Evolutionary conservation across 1,140 invertebrate genomes (phyloP), one percentile per base, ranked within the genome.

Genomic region (Philotrypesis tridentata): DNA sequence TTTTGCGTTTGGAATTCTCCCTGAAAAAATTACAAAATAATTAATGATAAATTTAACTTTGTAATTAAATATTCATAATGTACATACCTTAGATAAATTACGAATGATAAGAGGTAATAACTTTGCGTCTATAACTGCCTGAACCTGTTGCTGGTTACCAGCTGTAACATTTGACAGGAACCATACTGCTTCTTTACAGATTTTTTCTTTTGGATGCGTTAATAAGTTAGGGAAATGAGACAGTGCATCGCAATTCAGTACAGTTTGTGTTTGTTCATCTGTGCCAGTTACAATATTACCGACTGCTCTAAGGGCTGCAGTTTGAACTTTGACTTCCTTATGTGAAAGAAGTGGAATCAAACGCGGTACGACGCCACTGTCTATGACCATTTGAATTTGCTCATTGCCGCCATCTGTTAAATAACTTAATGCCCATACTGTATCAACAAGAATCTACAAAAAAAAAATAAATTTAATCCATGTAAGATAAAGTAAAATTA

Each of bases 231-330:
- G 96, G 91, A 98, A 99, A 92, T 99, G 97, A 74, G 95, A 95
- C 12, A 99, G 93, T 23, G 98, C 98, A 86, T 97, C 97, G 63
- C 90, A 91, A 77, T 92, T 92, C 40, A 92, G 83, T 31, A 90
- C 90, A 83, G 87, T 92, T 93, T 99, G 98, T 9, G 99, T 99
- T 90, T 99, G 99, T 85, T 99, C 98, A 91, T 99, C 99, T 0
- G 98, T 98, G 27, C 99, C 99, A 17, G 99, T 99, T 1, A 99
- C 98, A 88, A 99, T 99, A 92, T 99, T 99, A 31, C 99, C 99
- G 21, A 99, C 97, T 17, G 98, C 98, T 85, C 98, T 93, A 27
- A 99, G 92, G 1, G 98, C 98, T 29, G 98, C 98, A 8, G 98
- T 99, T 93, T 99, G 97, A 12, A 98, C 97, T 94, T 99, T 99